These are phyloP conservation scores for Diorhabda elongata DNA, from an alignment of 1,140 invertebrate genomes.

Conservation along the genomic window DNA sequence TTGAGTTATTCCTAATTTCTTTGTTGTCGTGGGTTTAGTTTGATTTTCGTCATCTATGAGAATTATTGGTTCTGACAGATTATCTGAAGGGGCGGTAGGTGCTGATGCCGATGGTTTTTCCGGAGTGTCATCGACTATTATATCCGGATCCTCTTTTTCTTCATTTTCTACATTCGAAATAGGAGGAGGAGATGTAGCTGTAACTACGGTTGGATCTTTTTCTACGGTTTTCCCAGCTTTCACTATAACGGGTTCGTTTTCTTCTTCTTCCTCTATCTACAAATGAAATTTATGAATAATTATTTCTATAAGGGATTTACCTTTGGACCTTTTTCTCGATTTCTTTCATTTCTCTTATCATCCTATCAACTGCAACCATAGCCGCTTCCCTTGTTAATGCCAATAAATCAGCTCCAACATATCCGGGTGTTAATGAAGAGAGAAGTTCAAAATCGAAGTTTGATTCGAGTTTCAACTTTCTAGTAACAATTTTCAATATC, in stretches of 20 bases:
- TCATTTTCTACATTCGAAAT: background rate
- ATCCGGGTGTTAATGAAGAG: slow-evolving; percentile 88
- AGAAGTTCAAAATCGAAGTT: slow-evolving; percentile 69
- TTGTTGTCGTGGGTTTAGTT: slow-evolving; percentile 3
- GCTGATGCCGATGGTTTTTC: background rate
- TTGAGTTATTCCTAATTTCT: slow-evolving; percentile 34
- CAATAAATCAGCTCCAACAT: slow-evolving; percentile 91
- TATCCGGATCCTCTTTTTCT: background rate
- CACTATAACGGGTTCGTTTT: background rate
- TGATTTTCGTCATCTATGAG: background rate
- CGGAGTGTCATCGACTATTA: background rate
- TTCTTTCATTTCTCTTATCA: slow-evolving; percentile 38
- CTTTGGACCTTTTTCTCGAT: slow-evolving; percentile 22
- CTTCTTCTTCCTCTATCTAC: background rate
- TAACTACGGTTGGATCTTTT: background rate
- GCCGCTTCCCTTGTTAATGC: slow-evolving; percentile 83
- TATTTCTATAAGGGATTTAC: background rate
- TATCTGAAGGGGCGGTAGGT: background rate
- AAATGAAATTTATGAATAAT: background rate
- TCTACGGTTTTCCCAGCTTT: background rate
- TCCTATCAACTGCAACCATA: slow-evolving; percentile 73
- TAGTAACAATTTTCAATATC: slow-evolving; percentile 68
- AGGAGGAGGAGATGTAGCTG: background rate
- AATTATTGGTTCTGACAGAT: background rate
- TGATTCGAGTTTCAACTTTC: slow-evolving; percentile 61